Conservation (phyloP, 2,113 vertebrate species). For the Leucopternis melanops region DNA sequence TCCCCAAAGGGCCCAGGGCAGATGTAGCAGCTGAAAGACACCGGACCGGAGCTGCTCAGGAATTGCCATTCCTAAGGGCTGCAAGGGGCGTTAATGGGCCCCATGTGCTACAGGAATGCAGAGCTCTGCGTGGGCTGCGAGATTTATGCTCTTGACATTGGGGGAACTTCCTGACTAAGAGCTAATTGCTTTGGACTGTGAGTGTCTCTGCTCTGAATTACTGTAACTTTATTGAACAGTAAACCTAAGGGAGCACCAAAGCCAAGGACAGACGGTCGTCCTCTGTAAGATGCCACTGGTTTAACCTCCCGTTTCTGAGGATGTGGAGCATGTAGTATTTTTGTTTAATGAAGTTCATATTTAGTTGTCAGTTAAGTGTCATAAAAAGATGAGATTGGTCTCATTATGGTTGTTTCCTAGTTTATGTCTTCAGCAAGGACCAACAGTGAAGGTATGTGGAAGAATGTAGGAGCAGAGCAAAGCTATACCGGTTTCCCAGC, state of each 20-base stretch:
- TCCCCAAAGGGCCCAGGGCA: neutral
- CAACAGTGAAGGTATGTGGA: neutral
- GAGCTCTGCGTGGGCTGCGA: slow-evolving; percentile 22
- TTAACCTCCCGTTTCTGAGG: neutral
- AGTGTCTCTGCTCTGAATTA: neutral
- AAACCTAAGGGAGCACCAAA: neutral
- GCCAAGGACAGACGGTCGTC: accelerated
- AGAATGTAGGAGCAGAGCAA: neutral
- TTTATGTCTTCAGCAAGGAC: neutral
- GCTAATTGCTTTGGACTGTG: slow-evolving; percentile 40
- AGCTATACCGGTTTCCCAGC: neutral
- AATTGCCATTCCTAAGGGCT: neutral
- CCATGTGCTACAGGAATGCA: slow-evolving; percentile 52
- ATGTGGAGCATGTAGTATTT: neutral
- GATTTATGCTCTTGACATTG: slow-evolving; percentile 33
- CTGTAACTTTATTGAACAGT: neutral
- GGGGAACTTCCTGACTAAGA: slow-evolving; percentile 20
- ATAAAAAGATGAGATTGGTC: neutral
- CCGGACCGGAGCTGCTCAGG: neutral
- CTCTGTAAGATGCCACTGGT: neutral
- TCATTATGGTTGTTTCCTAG: neutral
- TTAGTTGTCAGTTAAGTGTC: neutral
- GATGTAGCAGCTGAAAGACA: neutral
- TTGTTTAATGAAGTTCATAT: neutral
- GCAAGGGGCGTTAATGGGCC: neutral